Evolutionary conservation across 2,113 vertebrate genomes (phyloP), one percentile per base, ranked within the genome.

Genomic region (Tangachromis dhanisi): DNA sequence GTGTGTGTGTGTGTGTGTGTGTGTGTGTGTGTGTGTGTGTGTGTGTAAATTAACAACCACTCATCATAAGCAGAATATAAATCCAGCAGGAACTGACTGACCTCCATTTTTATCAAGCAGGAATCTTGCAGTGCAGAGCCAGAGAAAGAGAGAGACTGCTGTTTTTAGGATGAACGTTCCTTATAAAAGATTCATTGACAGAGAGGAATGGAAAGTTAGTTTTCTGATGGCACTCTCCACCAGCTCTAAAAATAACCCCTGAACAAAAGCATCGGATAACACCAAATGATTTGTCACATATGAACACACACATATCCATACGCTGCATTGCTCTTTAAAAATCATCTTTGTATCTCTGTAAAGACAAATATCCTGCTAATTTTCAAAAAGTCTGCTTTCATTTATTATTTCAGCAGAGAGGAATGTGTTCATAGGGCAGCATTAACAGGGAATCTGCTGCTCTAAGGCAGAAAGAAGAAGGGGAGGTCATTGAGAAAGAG

Each of bases 141-240:
- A 83, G 53, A 66, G 61, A 66, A 35, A 80, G 31, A 84, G 9
- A 54, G 53, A 61, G 0, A 14, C 33, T 2, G 14, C 12, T 73
- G 38, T 29, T 51, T 76, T 80, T 85, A 83, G 17, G 54, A 85
- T 66, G 49, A 68, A 86, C 17, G 9, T 73, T 84, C 35, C 61
- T 78, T 6, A 66, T 92, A 57, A 91, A 93, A 86, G 83, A 89
- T 88, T 13, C 80, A 94, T 51, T 71, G 38, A 53, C 47, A 83
- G 57, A 90, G 8, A 71, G 16, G 33, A 92, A 79, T 81, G 53
- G 68, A 79, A 54, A 29, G 9, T 38, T 55, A 53, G 85, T 89
- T 83, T 87, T 79, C 82, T 83, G 24, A 45, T 82, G 84, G 82
- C 61, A 61, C 73, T 66, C 55, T 83, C 13, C 1, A 4, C 57